phyloP scores from a whole-genome alignment of 2,113 vertebrate genomes.

The Rhombomys opimus region DNA sequence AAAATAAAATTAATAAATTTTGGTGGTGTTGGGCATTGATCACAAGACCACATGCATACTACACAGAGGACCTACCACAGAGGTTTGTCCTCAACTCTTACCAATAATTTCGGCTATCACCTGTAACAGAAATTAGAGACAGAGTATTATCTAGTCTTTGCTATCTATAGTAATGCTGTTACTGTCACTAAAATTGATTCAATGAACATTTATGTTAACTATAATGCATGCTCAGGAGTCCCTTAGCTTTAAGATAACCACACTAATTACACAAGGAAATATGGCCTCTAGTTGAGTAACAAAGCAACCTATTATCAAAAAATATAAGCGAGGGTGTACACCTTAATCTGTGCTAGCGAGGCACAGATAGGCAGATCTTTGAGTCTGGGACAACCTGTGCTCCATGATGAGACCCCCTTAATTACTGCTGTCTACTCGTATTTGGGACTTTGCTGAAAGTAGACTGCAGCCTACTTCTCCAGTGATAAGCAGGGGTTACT shows the following conservation, averaged over 20 bases:
- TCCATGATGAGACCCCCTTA: not conserved
- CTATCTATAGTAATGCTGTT: not conserved
- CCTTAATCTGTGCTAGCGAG: not conserved
- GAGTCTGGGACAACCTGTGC: not conserved
- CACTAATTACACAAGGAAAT: slow-evolving; percentile 24
- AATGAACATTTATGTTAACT: slow-evolving; percentile 1
- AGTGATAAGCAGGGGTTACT: not conserved
- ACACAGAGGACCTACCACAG: not conserved
- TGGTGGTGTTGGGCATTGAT: not conserved
- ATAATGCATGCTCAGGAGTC: not conserved
- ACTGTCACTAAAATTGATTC: not conserved
- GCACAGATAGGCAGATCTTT: not conserved
- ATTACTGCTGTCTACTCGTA: not conserved
- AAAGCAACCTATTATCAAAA: not conserved
- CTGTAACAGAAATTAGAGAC: not conserved
- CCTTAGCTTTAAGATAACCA: not conserved
- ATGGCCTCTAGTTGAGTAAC: not conserved
- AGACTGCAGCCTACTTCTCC: not conserved
- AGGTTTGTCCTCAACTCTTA: not conserved
- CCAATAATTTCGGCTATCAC: not conserved
- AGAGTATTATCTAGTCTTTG: not conserved
- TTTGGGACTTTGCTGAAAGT: not conserved
- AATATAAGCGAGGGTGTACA: not conserved
- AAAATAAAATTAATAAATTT: not conserved
- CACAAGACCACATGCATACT: not conserved